Evolutionary conservation across 2,113 vertebrate genomes (phyloP), one percentile per base, ranked within the genome.

Genomic region (Clarias batrachus): DNA sequence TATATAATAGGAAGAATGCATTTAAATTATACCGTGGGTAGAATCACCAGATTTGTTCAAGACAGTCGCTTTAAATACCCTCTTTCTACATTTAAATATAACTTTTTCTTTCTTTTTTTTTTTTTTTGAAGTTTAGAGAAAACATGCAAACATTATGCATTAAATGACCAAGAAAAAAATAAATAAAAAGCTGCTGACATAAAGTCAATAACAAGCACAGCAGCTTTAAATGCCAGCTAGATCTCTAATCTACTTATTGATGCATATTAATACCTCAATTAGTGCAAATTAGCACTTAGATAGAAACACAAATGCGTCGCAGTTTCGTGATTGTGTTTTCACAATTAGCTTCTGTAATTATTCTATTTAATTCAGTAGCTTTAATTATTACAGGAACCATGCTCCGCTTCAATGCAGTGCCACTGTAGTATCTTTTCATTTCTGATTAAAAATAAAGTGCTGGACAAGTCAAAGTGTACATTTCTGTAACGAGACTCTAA

Each of bases 191-290:
- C 57, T 33, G 63, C 33, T 82, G 63, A 63, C 60, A 77, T 56
- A 84, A 86, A 76, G 66, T 77, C 87, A 84, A 76, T 65, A 82
- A 86, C 70, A n/a, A 27, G 33, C 48, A 73, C 16, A 30, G 56
- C 37, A 74, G 79, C 68, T 52, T 33, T 56, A 74, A 85, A 81
- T 62, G 19, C 25, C 73, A 66, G 65, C 76, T 57, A 74, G 70
- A 30, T 74, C 83, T 76, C 30, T 62, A 87, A 81, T 85, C 87
- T 86, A 88, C 87, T 82, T 86, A 88, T 86, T 88, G 83, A 88
- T 83, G 86, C 90, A 84, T 88, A 87, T 88, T 90, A 82, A 91
- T 89, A 83, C 83, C 81, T 87, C 89, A 81, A 91, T 91, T 91
- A 91, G 85, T 25, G 83, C 86, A 88, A 90, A 91, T 90, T 87